Conservation (phyloP, 2,113 vertebrate species). For the Paraplagusia blochii region DNA sequence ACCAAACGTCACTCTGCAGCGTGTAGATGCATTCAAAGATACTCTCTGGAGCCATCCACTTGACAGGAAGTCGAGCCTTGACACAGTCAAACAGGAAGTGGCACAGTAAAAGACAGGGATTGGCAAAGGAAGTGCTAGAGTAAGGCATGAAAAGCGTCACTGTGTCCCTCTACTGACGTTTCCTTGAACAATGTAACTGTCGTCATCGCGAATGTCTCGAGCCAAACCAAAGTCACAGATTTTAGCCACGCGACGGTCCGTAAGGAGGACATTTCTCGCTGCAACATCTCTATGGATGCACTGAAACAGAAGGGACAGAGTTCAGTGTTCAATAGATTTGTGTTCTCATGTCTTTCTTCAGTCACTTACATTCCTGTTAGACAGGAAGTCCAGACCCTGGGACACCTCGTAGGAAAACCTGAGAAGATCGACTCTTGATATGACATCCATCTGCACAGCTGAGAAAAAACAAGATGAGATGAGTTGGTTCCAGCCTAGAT, state of each 20-base stretch:
- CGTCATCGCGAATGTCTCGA: conserved; percentile 91
- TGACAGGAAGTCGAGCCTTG: conserved; percentile 93
- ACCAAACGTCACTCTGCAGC: conserved; percentile 95
- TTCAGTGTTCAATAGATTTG: not conserved
- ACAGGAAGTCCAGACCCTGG: conserved; percentile 93
- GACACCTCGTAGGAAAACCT: conserved; percentile 92
- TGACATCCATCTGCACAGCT: conserved; percentile 50
- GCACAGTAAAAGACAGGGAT: conserved; percentile 6
- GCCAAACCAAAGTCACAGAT: conserved; percentile 98
- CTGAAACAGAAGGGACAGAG: conserved; percentile 59
- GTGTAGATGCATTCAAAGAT: conserved; percentile 98
- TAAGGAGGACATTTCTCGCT: conserved; percentile 90
- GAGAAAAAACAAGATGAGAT: conserved; percentile 15
- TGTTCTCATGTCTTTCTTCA: not conserved
- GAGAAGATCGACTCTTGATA: conserved; percentile 78
- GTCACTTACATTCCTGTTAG: conserved; percentile 86
- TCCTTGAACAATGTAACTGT: conserved; percentile 94
- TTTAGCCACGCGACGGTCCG: conserved; percentile 83
- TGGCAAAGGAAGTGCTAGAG: conserved; percentile 41
- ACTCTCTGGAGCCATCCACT: conserved; percentile 99
- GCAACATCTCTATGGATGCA: conserved; percentile 96
- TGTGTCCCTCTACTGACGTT: conserved; percentile 79
- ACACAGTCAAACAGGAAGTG: conserved; percentile 6
- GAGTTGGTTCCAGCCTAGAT: not conserved
- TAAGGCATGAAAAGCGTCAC: not conserved